Base-by-base conservation (phyloP, 1,140 invertebrate genomes). In the Microplitis mediator region DNA sequence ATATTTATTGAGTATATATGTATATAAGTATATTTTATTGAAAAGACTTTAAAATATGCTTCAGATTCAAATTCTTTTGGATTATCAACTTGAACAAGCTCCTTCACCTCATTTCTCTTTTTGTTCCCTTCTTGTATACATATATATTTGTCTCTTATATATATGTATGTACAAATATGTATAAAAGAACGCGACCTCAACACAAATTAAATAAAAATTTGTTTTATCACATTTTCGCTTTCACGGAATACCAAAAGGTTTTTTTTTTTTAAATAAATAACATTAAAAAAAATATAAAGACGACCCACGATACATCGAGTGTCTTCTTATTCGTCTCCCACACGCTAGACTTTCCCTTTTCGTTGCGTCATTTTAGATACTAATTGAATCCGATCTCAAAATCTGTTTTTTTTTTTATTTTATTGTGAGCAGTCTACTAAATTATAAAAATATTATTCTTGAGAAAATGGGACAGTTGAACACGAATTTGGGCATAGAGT, bases 211-310 rank as follows among this genome's bases (percentile, higher is more conserved):
- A 56, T 51, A 58, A 50, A 23, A 56, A 56, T 60, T 51, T 68
- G 50, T 54, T 69, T 60, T 32, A 70, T 70, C 8, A 56, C 39
- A 63, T 60, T 62, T 62, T 70, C 69, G 16, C 61, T 63, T 63
- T 63, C 61, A 36, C 61, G 36, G 35, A 63, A 63, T 63, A 14
- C 31, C 32, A 63, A 63, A 36, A 36, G n/a, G 31, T 61, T 23
- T 31, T 31, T 61, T 45, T 45, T 45, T 45, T 11, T 45, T 45
- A 45, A 45, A 45, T 45, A 45, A 45, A 45, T 45, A 45, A 5
- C 6, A 23, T 23, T 23, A 23, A 23, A 23, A 23, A 23, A 23
- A 23, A 23, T 1, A 23, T 23, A 23, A 23, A 23, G 23, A 23
- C 23, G 23, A 23, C 23, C 23, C 23, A 23, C 23, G 23, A 23